Evolutionary conservation across 2,888 invertebrate species (phyloP).

Genomic region (Chloromyia formosa): DNA sequence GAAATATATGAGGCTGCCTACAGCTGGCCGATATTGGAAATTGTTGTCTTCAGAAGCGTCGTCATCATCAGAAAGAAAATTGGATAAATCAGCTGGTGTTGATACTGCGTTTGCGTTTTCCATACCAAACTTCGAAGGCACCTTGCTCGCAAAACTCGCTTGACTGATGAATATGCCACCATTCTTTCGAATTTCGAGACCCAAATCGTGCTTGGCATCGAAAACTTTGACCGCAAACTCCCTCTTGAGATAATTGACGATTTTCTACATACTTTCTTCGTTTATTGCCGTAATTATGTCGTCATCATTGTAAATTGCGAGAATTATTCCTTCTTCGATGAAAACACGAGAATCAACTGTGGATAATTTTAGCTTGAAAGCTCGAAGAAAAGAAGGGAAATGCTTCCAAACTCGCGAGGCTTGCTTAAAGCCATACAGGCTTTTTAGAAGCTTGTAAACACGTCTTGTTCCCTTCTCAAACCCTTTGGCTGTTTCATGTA

Average conservation of each 20-base stretch:
- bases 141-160: too few species aligned
- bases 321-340: neutral
- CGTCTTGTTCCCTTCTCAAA: constrained; percentile 27
- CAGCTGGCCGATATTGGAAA: constrained; percentile 1
- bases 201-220: too few species aligned
- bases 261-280: too few species aligned
- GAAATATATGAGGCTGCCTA: constrained; percentile 42
- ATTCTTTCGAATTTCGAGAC: too few species aligned
- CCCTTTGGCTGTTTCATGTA: constrained; percentile 43
- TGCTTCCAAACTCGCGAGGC: constrained; percentile 44
- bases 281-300: too few species aligned
- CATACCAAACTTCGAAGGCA: constrained; percentile 13
- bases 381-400: constrained; percentile 34
- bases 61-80: constrained; percentile 51
- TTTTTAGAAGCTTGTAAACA: constrained; percentile 33
- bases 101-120: constrained; percentile 44
- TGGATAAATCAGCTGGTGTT: constrained; percentile 38
- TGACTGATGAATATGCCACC: too few species aligned
- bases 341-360: constrained; percentile 29
- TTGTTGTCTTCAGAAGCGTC: constrained; percentile 50
- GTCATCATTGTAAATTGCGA: too few species aligned
- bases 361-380: neutral
- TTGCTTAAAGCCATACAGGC: constrained; percentile 42
- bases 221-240: too few species aligned
- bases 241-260: too few species aligned